Conservation (phyloP, 1,140 invertebrate species). For the Oreohelix idahoensis region DNA sequence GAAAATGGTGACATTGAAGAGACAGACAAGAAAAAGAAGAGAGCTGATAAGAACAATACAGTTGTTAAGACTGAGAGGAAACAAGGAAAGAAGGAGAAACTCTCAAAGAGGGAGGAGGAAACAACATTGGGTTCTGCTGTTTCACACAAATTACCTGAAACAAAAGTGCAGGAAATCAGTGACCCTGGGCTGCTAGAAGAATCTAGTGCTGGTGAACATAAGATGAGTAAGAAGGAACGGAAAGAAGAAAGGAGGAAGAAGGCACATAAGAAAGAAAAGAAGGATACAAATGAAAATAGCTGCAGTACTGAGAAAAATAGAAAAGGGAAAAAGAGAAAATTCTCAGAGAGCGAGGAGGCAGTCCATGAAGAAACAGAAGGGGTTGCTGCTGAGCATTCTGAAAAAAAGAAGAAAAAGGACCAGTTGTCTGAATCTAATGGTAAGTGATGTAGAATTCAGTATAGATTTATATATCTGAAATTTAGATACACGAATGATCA, state of each 20-base stretch:
- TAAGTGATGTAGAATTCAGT: background rate
- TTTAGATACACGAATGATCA: too few relatives aligned
- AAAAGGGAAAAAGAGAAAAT: slow-evolving; percentile 42
- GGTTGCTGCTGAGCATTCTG: background rate
- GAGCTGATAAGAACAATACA: too few relatives aligned
- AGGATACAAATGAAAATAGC: slow-evolving; percentile 5
- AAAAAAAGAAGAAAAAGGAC: slow-evolving; percentile 36
- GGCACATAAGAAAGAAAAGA: slow-evolving; percentile 38
- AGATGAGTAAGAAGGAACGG: slow-evolving; percentile 26
- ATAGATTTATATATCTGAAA: background rate
- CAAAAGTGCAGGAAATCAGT: slow-evolving; percentile 13
- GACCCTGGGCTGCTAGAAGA: background rate
- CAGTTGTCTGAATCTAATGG: background rate
- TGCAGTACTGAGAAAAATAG: slow-evolving; percentile 27
- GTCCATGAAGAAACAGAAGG: background rate
- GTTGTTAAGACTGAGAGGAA: slow-evolving; percentile 19
- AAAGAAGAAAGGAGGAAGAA: slow-evolving; percentile 37
- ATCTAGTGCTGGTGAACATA: slow-evolving; percentile 36
- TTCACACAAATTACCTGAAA: too few relatives aligned
- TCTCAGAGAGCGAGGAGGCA: slow-evolving; percentile 34
- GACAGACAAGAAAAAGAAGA: slow-evolving; percentile 1
- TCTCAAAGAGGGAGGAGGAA: slow-evolving; percentile 40
- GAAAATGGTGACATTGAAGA: slow-evolving; percentile 16
- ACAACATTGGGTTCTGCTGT: background rate
- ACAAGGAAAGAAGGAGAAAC: slow-evolving; percentile 45